phyloP scores from a whole-genome alignment of 2,888 invertebrate genomes.

The Noctua janthina region DNA sequence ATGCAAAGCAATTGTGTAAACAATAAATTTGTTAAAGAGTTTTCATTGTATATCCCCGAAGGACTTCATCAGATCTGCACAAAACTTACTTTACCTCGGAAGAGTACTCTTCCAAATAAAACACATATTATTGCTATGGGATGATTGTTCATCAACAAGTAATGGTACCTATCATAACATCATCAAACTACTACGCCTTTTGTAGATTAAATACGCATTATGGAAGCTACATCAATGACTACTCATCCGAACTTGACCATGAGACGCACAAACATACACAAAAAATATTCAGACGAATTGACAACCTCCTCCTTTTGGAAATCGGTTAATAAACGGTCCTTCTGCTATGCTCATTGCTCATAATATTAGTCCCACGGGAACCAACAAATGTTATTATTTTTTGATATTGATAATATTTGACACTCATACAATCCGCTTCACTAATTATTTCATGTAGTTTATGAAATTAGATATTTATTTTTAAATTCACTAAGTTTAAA shows the following conservation, averaged over 20 bases:
- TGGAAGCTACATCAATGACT: background rate
- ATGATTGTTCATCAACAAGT: too few species aligned
- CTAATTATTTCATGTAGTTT: background rate
- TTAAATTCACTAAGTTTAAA: background rate
- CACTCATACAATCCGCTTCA: background rate
- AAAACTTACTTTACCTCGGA: too few species aligned
- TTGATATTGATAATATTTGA: background rate
- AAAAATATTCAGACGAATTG: too few species aligned
- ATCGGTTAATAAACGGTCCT: background rate
- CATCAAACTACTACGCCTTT: background rate
- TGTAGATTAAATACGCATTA: background rate
- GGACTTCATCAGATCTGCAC: too few species aligned
- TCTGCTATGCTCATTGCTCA: background rate
- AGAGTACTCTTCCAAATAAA: too few species aligned
- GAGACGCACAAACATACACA: background rate
- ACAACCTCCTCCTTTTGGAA: too few species aligned
- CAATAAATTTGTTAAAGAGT: too few species aligned
- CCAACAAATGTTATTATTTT: background rate
- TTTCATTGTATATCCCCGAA: too few species aligned
- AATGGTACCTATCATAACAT: background rate
- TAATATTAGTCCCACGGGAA: background rate
- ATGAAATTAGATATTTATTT: background rate
- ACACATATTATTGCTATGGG: too few species aligned
- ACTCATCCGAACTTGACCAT: background rate
- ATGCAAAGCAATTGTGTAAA: too few species aligned